Evolutionary conservation across 2,797 vertebrate species (phyloP).

Genomic region (Strix occidentalis): DNA sequence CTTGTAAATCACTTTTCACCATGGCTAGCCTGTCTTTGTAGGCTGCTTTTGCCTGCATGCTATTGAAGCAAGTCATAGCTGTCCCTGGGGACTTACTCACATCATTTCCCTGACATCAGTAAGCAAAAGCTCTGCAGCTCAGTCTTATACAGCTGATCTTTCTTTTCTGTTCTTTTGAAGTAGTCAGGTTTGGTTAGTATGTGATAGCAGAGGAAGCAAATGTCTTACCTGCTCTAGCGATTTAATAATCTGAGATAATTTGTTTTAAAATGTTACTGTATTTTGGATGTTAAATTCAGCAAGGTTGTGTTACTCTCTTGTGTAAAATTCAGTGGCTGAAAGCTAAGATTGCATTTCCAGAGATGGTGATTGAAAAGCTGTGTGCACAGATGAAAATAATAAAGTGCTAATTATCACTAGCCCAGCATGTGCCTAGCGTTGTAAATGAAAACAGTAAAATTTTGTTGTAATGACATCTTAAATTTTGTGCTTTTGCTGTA

Average conservation of each 20-base stretch:
- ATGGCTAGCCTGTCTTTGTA: not conserved
- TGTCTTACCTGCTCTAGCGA: not conserved
- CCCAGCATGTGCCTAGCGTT: not conserved
- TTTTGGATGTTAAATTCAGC: not conserved
- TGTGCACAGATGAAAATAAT: not conserved
- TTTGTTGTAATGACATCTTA: not conserved
- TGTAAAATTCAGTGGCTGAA: not conserved
- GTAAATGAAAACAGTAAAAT: slow-evolving; percentile 11
- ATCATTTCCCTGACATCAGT: not conserved
- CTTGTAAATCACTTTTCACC: not conserved
- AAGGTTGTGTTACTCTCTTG: not conserved
- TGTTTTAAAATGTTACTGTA: not conserved
- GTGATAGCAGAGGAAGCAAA: not conserved
- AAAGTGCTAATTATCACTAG: not conserved
- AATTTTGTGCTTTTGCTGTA: not conserved
- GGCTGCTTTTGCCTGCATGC: not conserved
- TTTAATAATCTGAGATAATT: not conserved
- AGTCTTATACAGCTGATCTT: not conserved
- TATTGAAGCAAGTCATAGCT: not conserved
- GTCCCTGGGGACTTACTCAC: not conserved
- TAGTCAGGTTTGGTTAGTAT: not conserved
- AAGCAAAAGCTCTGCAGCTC: not conserved
- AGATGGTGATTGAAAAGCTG: not conserved
- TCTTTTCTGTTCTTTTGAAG: not conserved
- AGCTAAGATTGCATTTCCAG: not conserved